A percentile compares a stretch with the other conserved stretches of the same genome.
Conservation (phyloP, 2,888 invertebrate species). For the Plagodis dolabraria region DNA sequence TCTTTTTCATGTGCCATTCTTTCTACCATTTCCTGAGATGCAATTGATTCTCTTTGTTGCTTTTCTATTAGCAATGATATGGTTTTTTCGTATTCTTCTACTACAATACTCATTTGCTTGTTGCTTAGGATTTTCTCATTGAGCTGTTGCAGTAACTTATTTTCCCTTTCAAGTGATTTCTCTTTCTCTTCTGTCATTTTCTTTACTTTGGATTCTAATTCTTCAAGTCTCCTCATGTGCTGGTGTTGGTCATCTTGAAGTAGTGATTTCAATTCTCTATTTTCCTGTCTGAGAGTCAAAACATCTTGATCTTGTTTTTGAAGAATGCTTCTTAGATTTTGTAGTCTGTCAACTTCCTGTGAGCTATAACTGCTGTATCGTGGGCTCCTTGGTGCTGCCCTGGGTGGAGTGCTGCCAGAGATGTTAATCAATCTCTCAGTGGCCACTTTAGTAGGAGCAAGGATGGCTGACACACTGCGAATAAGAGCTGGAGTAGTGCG, state of each 20-base stretch:
- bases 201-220: constrained; percentile 62
- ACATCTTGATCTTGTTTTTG: constrained; percentile 76
- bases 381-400: constrained; percentile 68
- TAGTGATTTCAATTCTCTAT: constrained; percentile 66
- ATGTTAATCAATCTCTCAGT: constrained; percentile 75
- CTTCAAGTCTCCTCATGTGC: constrained; percentile 58
- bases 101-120: constrained; percentile 87
- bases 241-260: constrained; percentile 66
- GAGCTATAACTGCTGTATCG: constrained; percentile 50
- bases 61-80: constrained; percentile 90
- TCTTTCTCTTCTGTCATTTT: constrained; percentile 68
- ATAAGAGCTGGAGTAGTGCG: constrained; percentile 65
- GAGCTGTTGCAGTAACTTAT: constrained; percentile 64
- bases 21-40: constrained; percentile 73
- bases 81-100: constrained; percentile 92
- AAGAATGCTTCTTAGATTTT: constrained; percentile 65
- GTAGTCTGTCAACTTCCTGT: constrained; percentile 64
- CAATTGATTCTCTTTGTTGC: constrained; percentile 87
- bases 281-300: constrained; percentile 66
- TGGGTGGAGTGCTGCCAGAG: constrained; percentile 69
- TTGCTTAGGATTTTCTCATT: constrained; percentile 69
- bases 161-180: constrained; percentile 58
- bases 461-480: constrained; percentile 74
- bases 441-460: constrained; percentile 69
- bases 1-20: constrained; percentile 83